A percentile compares a stretch with the other conserved stretches of the same genome.
Evolutionary conservation across 2,888 invertebrate genomes (phyloP).

Genomic region (Hypomecis punctinalis): DNA sequence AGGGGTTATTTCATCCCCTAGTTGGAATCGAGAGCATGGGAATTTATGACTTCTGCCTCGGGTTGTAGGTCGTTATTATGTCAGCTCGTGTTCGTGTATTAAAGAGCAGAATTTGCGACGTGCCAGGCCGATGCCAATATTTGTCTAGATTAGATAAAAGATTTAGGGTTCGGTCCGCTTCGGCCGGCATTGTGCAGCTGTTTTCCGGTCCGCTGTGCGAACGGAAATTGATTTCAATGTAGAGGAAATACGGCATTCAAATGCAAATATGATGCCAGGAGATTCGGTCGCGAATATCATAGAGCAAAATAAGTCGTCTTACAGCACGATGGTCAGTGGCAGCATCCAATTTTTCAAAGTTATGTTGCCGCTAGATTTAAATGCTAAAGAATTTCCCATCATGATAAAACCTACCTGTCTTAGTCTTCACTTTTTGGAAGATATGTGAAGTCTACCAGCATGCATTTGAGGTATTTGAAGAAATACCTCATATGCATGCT

Average conservation of each 20-base stretch:
- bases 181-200: constrained; percentile 50
- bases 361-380: too few species aligned
- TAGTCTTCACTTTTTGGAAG: too few species aligned
- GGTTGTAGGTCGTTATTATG: constrained; percentile 46
- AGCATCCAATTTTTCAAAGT: too few species aligned
- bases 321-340: neutral
- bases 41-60: constrained; percentile 47
- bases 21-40: constrained; percentile 38
- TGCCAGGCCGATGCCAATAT: constrained; percentile 66
- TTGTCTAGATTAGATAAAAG: constrained; percentile 73
- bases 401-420: too few species aligned
- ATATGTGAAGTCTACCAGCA: too few species aligned
- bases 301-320: neutral
- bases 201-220: constrained; percentile 52
- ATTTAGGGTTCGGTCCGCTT: constrained; percentile 55
- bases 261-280: constrained; percentile 12
- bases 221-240: constrained; percentile 39
- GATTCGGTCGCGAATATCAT: constrained; percentile 8
- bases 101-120: constrained; percentile 59
- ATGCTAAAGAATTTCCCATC: too few species aligned
- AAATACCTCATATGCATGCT: too few species aligned
- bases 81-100: constrained; percentile 38
- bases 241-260: constrained; percentile 21
- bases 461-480: too few species aligned
- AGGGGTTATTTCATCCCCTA: constrained; percentile 51